These are phyloP conservation scores for Spodoptera picta DNA, from an alignment of 2,888 invertebrate species.

Conservation along the genomic window DNA sequence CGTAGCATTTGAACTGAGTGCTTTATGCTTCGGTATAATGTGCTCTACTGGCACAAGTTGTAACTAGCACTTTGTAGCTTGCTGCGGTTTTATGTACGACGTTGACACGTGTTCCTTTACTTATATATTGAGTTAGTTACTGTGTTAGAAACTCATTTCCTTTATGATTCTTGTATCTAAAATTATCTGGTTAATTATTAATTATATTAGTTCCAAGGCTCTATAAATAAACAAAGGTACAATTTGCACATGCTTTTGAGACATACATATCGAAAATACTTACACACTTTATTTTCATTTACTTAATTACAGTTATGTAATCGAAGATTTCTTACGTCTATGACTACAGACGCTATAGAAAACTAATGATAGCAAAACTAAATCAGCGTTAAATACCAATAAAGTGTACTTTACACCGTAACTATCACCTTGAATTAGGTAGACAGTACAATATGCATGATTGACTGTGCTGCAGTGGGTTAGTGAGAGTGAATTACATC, in stretches of 20 bases:
- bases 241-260: no score
- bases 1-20: conserved; percentile 53
- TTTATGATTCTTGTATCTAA: no score
- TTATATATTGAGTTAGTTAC: conserved; percentile 17
- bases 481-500: conserved; percentile 88
- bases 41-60: conserved; percentile 22
- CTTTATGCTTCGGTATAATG: conserved; percentile 19
- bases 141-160: conserved; percentile 1
- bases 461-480: conserved; percentile 87
- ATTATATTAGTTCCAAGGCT: no score
- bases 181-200: no score
- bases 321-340: no score
- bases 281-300: no score
- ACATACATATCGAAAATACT: no score
- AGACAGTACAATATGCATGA: conserved; percentile 82
- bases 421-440: conserved; percentile 80
- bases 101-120: conserved; percentile 8
- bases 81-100: conserved; percentile 4
- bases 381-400: conserved; percentile 24
- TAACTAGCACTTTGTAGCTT: conserved; percentile 18
- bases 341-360: no score
- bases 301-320: no score
- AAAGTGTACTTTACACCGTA: conserved; percentile 21
- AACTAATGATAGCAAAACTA: background rate
- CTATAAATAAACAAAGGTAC: no score